Conservation (phyloP, 2,113 vertebrate species). For the Rhodinocichla rosea region DNA sequence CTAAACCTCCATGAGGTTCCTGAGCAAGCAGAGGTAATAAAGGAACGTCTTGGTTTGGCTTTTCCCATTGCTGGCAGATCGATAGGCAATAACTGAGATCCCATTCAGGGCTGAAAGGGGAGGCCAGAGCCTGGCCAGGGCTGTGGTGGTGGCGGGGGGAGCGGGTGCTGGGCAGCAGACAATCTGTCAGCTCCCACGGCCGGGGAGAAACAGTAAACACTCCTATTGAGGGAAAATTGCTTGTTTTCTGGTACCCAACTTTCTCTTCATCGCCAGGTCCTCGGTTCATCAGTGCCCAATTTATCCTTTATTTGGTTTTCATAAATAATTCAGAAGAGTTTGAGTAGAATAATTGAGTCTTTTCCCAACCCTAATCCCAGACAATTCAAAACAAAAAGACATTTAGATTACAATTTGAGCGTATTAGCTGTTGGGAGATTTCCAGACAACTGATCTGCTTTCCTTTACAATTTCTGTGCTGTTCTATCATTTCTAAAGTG, state of each 20-base stretch:
- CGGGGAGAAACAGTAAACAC: slow-evolving; percentile 72
- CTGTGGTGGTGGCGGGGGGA: not conserved
- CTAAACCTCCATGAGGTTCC: not conserved
- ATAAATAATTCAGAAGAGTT: slow-evolving; percentile 76
- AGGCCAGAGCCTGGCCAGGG: not conserved
- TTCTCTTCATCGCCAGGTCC: slow-evolving; percentile 44
- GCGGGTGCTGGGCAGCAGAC: slow-evolving; percentile 56
- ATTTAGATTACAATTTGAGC: slow-evolving; percentile 63
- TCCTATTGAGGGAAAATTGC: slow-evolving; percentile 69
- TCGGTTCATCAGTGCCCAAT: slow-evolving; percentile 69
- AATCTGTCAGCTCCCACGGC: slow-evolving; percentile 60
- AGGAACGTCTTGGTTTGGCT: not conserved
- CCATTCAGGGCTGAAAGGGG: not conserved
- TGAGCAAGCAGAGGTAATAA: not conserved
- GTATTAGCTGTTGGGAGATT: slow-evolving; percentile 61
- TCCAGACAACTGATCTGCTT: slow-evolving; percentile 54
- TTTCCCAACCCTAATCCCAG: slow-evolving; percentile 69
- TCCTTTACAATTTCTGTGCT: slow-evolving; percentile 44
- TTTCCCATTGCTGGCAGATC: not conserved
- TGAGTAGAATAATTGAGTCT: slow-evolving; percentile 71
- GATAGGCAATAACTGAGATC: not conserved
- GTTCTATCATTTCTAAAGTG: slow-evolving; percentile 48
- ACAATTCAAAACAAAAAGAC: slow-evolving; percentile 70
- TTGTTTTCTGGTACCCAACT: slow-evolving; percentile 70
- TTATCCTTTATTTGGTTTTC: slow-evolving; percentile 75